Evolutionary conservation across 2,888 invertebrate species (phyloP), one percentile per base, ranked within the genome.

Genomic region (Antheraea assamensis): DNA sequence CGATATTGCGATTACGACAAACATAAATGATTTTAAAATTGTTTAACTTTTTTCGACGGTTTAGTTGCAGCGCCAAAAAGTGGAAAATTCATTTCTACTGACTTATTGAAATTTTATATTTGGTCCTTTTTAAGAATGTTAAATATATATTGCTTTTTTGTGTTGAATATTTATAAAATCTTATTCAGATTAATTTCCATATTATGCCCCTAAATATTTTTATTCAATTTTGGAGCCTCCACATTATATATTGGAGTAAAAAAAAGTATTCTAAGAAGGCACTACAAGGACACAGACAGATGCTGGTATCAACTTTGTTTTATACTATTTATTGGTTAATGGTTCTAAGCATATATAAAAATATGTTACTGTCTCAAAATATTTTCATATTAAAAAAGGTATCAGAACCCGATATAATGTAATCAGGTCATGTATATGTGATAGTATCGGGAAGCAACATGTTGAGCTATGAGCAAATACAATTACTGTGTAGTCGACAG

Each of bases 401-500:
- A 68, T 68, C 35, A 68, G 35, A 21, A n/a, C n/a, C 19, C 68
- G 10, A 35, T 35, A 68, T 35, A 68, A 68, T 68, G 19, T 21
- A 68, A 68, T 10, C 35, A 68, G 68, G 68, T 68, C 68, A 68
- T 68, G 68, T 68, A 21, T 68, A 68, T 35, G 13, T 68, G 35
- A 68, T 68, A 24, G 31, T 35, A 68, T 31, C 68, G 35, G 31
- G 21, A 68, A 35, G 61, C 30, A 64, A 68, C 68, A 68, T 68
- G 68, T n/a, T 68, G 68, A 68, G 35, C 66, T 68, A 35, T 68
- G 21, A 35, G 68, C 35, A 68, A 68, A 68, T 35, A 68, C n/a
- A 68, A 68, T 68, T 68, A 68, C 21, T 68, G 35, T 35, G 35
- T 35, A 68, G 68, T 68, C 31, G 68, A 35, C 35, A n/a, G 68